Percentiles rank a stretch among this genome's conserved stretches.
Conservation (phyloP, 2,113 vertebrate genomes). For the Grus americana region DNA sequence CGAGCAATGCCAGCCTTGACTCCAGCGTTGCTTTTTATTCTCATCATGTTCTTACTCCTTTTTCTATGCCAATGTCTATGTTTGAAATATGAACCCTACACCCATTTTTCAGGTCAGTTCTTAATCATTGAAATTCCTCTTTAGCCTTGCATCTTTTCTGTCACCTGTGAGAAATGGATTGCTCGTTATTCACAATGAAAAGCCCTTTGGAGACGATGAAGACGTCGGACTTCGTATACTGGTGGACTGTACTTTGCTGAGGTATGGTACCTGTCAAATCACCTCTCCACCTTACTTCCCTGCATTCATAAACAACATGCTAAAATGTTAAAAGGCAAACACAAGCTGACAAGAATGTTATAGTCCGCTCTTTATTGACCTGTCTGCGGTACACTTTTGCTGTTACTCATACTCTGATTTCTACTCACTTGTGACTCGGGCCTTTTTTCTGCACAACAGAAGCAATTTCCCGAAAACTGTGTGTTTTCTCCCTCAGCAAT, state of each 20-base stretch:
- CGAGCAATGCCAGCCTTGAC: constrained; percentile 3
- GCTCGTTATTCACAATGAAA: neutral
- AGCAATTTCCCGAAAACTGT: neutral
- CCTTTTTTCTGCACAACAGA: neutral
- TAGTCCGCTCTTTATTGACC: neutral
- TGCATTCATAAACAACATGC: neutral
- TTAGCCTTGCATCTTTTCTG: neutral
- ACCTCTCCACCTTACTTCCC: neutral
- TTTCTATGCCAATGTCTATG: neutral
- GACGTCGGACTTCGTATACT: neutral
- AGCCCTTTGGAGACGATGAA: neutral
- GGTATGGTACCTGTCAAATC: neutral
- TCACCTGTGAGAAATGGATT: neutral
- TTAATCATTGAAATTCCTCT: neutral
- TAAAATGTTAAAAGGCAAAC: neutral
- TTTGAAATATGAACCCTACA: constrained; percentile 22
- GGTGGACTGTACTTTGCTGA: neutral
- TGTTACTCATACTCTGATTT: neutral
- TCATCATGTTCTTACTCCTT: neutral
- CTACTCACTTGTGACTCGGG: neutral
- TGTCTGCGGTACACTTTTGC: neutral
- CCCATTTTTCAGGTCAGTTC: neutral
- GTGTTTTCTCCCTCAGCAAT: neutral
- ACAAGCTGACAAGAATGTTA: neutral
- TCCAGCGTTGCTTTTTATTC: neutral